A percentile compares a stretch with the other conserved stretches of the same genome.
Evolutionary conservation across 2,888 invertebrate species (phyloP).

Genomic region (Drosophila diplacantha): DNA sequence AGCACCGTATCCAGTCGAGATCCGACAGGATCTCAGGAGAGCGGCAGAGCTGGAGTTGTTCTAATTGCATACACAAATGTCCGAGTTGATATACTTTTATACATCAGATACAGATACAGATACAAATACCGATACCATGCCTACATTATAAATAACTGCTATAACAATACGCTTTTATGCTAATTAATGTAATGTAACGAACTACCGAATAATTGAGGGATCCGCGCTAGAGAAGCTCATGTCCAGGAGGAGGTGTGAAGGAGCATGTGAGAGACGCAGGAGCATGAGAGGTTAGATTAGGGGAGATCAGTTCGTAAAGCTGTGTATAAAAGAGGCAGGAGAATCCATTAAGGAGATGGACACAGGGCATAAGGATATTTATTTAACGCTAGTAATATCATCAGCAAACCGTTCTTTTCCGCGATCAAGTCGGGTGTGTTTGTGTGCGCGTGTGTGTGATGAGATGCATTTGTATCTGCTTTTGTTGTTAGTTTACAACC

Average conservation of each 20-base stretch:
- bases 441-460: conserved; percentile 7
- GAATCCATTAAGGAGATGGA: background rate
- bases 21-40: conserved; percentile 5
- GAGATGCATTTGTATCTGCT: conserved; percentile 31
- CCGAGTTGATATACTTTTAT: conserved; percentile 19
- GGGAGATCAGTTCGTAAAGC: background rate
- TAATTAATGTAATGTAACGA: conserved; percentile 58
- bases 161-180: conserved; percentile 63
- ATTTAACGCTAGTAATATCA: conserved; percentile 7
- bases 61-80: conserved; percentile 9
- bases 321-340: background rate
- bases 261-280: background rate
- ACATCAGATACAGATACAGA: background rate
- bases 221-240: background rate
- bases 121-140: conserved; percentile 31
- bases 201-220: conserved; percentile 25
- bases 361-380: conserved; percentile 16
- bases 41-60: conserved; percentile 13
- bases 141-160: conserved; percentile 43
- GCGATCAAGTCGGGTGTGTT: background rate
- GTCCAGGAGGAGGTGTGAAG: background rate
- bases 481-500: conserved; percentile 29
- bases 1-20: background rate
- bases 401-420: conserved; percentile 4
- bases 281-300: too few relatives aligned